Base-by-base conservation (phyloP, 2,797 vertebrate genomes). In the Rhinichthys osculus region DNA sequence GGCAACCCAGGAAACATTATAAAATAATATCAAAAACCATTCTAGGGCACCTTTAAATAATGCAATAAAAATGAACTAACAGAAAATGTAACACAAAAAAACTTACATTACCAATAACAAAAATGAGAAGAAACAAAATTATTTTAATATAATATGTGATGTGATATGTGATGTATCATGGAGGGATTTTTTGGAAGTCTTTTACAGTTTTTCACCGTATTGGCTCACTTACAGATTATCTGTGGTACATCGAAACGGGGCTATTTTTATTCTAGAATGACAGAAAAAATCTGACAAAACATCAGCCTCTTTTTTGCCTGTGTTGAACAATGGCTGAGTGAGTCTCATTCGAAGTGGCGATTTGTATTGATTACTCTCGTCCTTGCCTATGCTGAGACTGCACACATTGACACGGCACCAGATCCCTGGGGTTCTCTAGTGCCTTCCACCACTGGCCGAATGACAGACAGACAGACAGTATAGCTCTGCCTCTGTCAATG, bases 341-440 rank as follows among this genome's bases (percentile, higher is more conserved):
- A 92, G 88, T 89, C 92, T 93, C 90, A 91, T 91, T 93, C 88
- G 90, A 92, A 88, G 92, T 92, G 93, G 91, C 91, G 92, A 92
- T 91, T 88, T 87, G 91, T 93, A 95, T 95, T 92, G 94, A 96
- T 94, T 92, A 81, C 78, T 87, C 90, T 86, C 88, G 92, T 93
- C 92, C 92, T 94, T 93, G 92, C 89, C 87, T 66, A 38, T 69
- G 90, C 90, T 91, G 90, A 92, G 92, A 93, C 91, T 91, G 91
- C 93, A 93, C 78, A 21, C 83, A 69, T 77, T 89, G 90, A 89
- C 91, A 81, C 86, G 85, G 87, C 84, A 81, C 87, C 3, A 73
- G 82, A 81, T 91, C 89, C 86, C 89, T 84, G 86, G 88, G 91
- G 90, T 84, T 84, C 86, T 82, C 88, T 7, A 33, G 81, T 78